These are phyloP conservation scores for Agriopis leucophaearia DNA, from an alignment of 2,888 invertebrate genomes.

Conservation along the genomic window DNA sequence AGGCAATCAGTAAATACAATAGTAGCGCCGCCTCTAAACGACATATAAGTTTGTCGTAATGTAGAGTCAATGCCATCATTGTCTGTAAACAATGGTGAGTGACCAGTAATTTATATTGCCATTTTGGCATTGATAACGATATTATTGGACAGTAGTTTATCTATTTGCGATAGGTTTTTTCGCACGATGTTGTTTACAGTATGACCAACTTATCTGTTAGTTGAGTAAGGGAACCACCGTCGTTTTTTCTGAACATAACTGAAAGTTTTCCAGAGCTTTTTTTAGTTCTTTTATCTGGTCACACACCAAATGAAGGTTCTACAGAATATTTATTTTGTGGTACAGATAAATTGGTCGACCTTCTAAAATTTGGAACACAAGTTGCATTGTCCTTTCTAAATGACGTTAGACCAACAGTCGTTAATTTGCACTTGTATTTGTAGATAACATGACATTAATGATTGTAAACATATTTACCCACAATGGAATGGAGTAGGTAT, in stretches of 20 bases:
- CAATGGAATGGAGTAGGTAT: no score
- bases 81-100: constrained; percentile 36
- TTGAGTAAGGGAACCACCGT: no score
- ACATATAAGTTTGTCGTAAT: not conserved
- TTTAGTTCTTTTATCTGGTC: no score
- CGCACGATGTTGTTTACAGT: not conserved
- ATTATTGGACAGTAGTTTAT: constrained; percentile 17
- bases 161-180: constrained; percentile 2
- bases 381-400: not conserved
- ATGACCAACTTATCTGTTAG: no score
- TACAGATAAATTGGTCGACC: no score
- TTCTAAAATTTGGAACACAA: not conserved
- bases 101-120: constrained; percentile 15
- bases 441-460: not conserved
- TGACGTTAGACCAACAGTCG: not conserved
- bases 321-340: no score
- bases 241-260: no score
- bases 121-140: constrained; percentile 25
- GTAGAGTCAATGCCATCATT: constrained; percentile 30
- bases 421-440: not conserved
- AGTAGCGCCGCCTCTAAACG: not conserved
- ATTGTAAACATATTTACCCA: not conserved
- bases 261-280: no score
- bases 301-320: no score
- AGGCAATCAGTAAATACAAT: not conserved